phyloP scores from a whole-genome alignment of 2,113 vertebrate species.

The Eulemur rufifrons region DNA sequence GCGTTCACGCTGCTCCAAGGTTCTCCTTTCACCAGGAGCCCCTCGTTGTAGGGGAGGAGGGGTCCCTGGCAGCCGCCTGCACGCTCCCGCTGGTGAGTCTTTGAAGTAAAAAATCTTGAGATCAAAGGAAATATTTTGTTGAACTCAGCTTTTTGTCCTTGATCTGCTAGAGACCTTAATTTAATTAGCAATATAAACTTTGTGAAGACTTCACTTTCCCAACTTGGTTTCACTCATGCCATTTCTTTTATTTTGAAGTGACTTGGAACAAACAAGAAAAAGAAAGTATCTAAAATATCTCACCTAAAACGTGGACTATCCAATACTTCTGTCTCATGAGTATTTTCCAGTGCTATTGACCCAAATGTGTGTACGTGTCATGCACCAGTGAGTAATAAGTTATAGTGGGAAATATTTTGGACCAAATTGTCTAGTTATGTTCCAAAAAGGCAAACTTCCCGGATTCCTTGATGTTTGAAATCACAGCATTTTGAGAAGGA shows the following conservation, averaged over 20 bases:
- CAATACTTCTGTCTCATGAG: not conserved
- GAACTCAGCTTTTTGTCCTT: constrained; percentile 47
- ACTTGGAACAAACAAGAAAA: not conserved
- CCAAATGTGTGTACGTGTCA: not conserved
- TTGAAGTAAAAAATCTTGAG: constrained; percentile 51
- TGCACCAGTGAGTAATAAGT: not conserved
- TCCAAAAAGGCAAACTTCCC: constrained; percentile 39
- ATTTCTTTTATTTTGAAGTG: constrained; percentile 44
- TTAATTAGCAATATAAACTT: constrained; percentile 67
- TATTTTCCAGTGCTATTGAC: not conserved
- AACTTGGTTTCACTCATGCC: not conserved
- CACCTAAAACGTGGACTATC: fast-evolving
- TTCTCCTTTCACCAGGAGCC: not conserved
- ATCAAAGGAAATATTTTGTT: constrained; percentile 71
- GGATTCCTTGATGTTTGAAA: constrained; percentile 37
- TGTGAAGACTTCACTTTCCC: constrained; percentile 28
- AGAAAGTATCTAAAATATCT: not conserved
- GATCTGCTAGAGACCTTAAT: constrained; percentile 62
- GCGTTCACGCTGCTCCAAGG: not conserved
- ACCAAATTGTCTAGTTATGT: not conserved
- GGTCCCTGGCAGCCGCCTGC: not conserved
- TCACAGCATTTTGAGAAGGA: not conserved
- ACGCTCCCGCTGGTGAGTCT: not conserved
- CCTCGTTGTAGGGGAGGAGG: no score
- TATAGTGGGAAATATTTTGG: constrained; percentile 29